Percentiles rank a stretch among this genome's conserved stretches.
phyloP scores from a whole-genome alignment of 2,888 invertebrate genomes.

The Tipula vernalis region DNA sequence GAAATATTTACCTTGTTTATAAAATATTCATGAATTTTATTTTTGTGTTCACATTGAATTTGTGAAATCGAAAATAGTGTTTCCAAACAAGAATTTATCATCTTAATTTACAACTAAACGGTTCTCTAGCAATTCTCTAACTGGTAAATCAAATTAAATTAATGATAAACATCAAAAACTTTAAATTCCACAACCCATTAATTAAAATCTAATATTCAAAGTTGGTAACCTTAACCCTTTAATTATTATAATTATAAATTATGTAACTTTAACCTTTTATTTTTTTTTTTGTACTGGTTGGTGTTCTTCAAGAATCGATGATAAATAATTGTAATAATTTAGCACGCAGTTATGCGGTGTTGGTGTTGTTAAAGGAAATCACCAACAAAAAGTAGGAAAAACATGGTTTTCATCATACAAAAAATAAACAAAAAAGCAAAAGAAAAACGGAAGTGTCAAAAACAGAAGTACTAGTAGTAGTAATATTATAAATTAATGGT shows the following conservation, averaged over 20 bases:
- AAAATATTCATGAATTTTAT: neutral
- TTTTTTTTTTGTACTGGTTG: neutral
- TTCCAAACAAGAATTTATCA: neutral
- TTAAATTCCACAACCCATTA: neutral
- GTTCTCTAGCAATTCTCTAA: neutral
- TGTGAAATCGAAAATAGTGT: neutral
- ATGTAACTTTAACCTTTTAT: neutral
- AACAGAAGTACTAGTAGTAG: neutral
- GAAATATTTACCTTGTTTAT: neutral
- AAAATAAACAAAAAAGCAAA: neutral
- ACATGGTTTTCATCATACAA: neutral
- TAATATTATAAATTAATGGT: neutral
- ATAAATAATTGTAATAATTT: neutral
- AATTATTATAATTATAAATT: neutral
- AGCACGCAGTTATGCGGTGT: neutral
- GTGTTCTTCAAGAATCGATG: neutral
- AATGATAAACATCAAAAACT: neutral
- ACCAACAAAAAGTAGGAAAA: neutral
- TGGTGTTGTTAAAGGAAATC: neutral
- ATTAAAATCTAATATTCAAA: neutral
- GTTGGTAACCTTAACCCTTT: neutral
- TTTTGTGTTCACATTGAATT: neutral
- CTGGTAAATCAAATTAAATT: neutral
- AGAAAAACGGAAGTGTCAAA: neutral
- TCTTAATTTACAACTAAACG: neutral